Evolutionary conservation across 2,113 vertebrate genomes (phyloP), one percentile per base, ranked within the genome.

Genomic region (Istiophorus platypterus): DNA sequence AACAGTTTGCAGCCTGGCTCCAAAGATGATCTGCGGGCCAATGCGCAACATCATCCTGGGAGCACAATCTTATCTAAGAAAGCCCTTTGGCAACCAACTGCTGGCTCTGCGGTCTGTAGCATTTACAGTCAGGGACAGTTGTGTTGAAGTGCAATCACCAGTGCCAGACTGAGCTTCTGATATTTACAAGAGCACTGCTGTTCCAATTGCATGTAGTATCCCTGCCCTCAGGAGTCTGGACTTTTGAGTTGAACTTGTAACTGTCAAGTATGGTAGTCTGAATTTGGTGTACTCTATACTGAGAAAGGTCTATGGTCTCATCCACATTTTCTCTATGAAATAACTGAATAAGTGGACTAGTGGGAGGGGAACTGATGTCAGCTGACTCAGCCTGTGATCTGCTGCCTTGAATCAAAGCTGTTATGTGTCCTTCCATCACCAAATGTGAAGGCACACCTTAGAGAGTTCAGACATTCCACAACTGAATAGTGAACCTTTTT

Each of bases 401-500:
- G 78, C 64, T 26, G 7, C 59, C 62, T 87, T 85, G 70, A 90
- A 87, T 89, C 51, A 41, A 39, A 71, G 72, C 80, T 88, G 52
- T 59, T 78, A 85, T 72, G 56, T 34, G 82, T 84, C 79, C 68
- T 85, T 72, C 84, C 82, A 88, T 87, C 85, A 92, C 92, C 87
- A 90, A 94, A 95, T 85, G 92, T 92, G 92, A 95, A 94, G 86
- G 94, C 92, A 90, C 91, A 94, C 82, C 80, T 80, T 92, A 96
- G 92, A 94, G 94, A 94, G 87, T 94, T 93, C 94, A 94, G 93
- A 96, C 96, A 96, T 95, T 94, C 91, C 94, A 96, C 94, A 95
- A 96, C 93, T 95, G 95, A 96, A 96, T 95, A 88, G 76, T 88
- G 94, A 95, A 96, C 96, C 95, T 96, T 96, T 95, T 96, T 94